A percentile compares a stretch with the other conserved stretches of the same genome.
Evolutionary conservation across 1,140 invertebrate species (phyloP).

Genomic region (Pseudomyrmex gracilis): DNA sequence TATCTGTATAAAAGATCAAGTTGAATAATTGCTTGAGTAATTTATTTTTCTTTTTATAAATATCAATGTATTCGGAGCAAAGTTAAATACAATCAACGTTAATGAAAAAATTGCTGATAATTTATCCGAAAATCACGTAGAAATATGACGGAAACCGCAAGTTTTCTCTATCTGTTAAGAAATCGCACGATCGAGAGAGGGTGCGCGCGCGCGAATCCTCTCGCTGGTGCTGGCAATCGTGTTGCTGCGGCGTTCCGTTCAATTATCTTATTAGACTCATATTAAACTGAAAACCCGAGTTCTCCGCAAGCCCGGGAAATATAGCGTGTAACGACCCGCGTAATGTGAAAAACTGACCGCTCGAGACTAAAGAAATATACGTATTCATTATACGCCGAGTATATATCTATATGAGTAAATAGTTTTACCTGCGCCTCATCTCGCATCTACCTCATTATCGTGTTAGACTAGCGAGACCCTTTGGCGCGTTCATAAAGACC

Average conservation of each 20-base stretch:
- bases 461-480: slow-evolving; percentile 9
- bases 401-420: slow-evolving; percentile 19
- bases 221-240: slow-evolving; percentile 5
- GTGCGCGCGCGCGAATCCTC: neutral
- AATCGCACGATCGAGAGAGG: neutral
- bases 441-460: slow-evolving; percentile 25
- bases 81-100: neutral
- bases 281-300: slow-evolving; percentile 22
- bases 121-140: neutral
- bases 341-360: slow-evolving; percentile 41
- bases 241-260: slow-evolving; percentile 1
- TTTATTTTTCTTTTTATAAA: neutral
- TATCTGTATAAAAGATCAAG: neutral
- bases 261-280: slow-evolving; percentile 45
- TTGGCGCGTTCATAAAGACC: slow-evolving; percentile 2
- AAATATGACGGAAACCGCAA: neutral
- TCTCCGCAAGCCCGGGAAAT: slow-evolving; percentile 31
- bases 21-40: neutral
- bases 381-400: slow-evolving; percentile 38
- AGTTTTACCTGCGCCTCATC: slow-evolving; percentile 5
- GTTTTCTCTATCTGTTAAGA: neutral
- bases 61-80: neutral
- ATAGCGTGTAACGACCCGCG: slow-evolving; percentile 43
- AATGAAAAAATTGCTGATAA: neutral
- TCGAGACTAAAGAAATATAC: slow-evolving; percentile 30